Percentiles rank a stretch among this genome's conserved stretches.
These are phyloP conservation scores for Cynaeus angustus DNA, from an alignment of 2,888 invertebrate genomes.

Conservation along the genomic window DNA sequence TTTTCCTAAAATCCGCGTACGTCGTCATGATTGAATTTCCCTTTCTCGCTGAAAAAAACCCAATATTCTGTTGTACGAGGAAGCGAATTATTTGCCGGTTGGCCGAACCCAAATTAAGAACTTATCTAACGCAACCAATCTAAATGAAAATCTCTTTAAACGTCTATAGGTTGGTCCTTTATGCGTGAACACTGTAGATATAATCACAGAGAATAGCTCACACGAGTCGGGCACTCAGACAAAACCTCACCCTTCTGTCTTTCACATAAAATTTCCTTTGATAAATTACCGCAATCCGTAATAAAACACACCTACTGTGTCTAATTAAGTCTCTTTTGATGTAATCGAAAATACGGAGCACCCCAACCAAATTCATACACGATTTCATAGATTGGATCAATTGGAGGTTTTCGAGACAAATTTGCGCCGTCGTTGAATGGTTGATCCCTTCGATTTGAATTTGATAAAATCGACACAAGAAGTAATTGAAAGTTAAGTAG, in stretches of 20 bases:
- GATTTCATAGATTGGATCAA: conserved; percentile 18
- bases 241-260: conserved; percentile 31
- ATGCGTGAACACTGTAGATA: conserved; percentile 22
- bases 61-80: background rate
- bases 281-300: conserved; percentile 51
- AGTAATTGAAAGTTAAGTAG: conserved; percentile 22
- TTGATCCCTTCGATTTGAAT: conserved; percentile 10
- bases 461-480: background rate
- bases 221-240: conserved; percentile 10
- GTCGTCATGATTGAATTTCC: too few relatives aligned
- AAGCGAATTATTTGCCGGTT: conserved; percentile 21
- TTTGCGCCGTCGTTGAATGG: background rate
- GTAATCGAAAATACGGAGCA: conserved; percentile 45
- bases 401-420: conserved; percentile 10
- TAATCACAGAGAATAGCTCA: conserved; percentile 23
- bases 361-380: conserved; percentile 16
- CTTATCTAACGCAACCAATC: conserved; percentile 35
- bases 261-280: conserved; percentile 39
- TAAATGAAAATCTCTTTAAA: conserved; percentile 43
- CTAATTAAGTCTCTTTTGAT: conserved; percentile 55
- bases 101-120: conserved; percentile 38
- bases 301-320: conserved; percentile 54
- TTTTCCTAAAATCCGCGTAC: too few relatives aligned
- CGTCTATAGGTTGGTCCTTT: conserved; percentile 19
- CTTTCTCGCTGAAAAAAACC: too few relatives aligned